phyloP scores from a whole-genome alignment of 2,888 invertebrate genomes.

The Acronicta alni region DNA sequence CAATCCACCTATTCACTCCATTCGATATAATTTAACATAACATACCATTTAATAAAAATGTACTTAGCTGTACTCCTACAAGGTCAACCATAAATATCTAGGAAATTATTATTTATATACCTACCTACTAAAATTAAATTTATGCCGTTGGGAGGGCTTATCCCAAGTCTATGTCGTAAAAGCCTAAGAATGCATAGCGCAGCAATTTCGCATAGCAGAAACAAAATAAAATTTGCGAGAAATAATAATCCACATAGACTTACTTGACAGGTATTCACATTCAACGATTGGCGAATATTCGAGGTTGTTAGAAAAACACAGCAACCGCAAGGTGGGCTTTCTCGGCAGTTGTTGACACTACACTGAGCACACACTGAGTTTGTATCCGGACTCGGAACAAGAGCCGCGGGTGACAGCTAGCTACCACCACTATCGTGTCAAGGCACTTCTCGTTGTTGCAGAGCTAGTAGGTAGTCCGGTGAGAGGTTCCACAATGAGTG shows the following conservation, averaged over 20 bases:
- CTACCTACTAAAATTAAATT: neutral
- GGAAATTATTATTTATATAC: no score
- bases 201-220: neutral
- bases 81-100: neutral
- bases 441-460: slow-evolving; percentile 38
- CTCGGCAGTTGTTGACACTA: slow-evolving; percentile 39
- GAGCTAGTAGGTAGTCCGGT: slow-evolving; percentile 7
- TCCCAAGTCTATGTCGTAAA: slow-evolving; percentile 6
- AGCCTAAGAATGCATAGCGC: slow-evolving; percentile 21
- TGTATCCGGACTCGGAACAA: slow-evolving; percentile 31
- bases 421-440: slow-evolving; percentile 49
- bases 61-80: neutral
- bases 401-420: slow-evolving; percentile 12
- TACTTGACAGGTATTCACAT: slow-evolving; percentile 22
- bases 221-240: neutral
- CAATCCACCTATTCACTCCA: neutral
- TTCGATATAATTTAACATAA: neutral
- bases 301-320: slow-evolving; percentile 6
- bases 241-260: slow-evolving; percentile 17
- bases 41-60: neutral
- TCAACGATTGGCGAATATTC: slow-evolving; percentile 19
- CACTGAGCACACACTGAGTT: slow-evolving; percentile 50
- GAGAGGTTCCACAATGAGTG: slow-evolving; percentile 24
- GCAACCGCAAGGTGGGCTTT: slow-evolving; percentile 26
- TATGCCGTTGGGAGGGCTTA: no score